Evolutionary conservation across 2,888 invertebrate genomes (phyloP).

Genomic region (Ectobius pallidus): DNA sequence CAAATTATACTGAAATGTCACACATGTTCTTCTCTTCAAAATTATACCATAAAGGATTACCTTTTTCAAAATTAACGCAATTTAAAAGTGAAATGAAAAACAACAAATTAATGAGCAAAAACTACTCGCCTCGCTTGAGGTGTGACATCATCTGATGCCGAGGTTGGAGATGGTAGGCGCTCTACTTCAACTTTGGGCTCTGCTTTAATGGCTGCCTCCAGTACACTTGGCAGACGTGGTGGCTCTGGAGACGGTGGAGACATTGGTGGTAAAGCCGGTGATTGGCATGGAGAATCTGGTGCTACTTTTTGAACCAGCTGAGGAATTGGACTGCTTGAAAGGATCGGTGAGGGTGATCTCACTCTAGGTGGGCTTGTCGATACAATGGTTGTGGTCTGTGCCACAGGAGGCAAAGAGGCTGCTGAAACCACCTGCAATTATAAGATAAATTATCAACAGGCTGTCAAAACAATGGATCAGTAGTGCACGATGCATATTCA

Average conservation of each 20-base stretch:
- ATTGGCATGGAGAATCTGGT: constrained; percentile 25
- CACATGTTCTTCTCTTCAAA: too few species aligned
- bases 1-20: too few species aligned
- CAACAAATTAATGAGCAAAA: too few species aligned
- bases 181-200: constrained; percentile 82
- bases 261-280: constrained; percentile 26
- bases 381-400: constrained; percentile 26
- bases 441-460: constrained; percentile 64
- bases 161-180: constrained; percentile 58
- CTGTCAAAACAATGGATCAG: constrained; percentile 11
- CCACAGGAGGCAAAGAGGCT: constrained; percentile 44
- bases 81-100: too few species aligned
- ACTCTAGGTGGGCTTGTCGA: constrained; percentile 15
- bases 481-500: too few species aligned
- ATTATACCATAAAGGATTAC: too few species aligned
- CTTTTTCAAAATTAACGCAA: too few species aligned
- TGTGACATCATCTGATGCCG: constrained; percentile 55
- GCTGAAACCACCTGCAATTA: constrained; percentile 55
- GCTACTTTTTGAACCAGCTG: neutral
- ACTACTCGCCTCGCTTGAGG: constrained; percentile 55
- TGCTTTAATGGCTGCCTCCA: constrained; percentile 86
- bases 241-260: constrained; percentile 48
- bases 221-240: constrained; percentile 67
- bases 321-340: neutral
- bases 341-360: constrained; percentile 9